Conservation (phyloP, 2,797 vertebrate genomes). For the Myotis myotis region DNA sequence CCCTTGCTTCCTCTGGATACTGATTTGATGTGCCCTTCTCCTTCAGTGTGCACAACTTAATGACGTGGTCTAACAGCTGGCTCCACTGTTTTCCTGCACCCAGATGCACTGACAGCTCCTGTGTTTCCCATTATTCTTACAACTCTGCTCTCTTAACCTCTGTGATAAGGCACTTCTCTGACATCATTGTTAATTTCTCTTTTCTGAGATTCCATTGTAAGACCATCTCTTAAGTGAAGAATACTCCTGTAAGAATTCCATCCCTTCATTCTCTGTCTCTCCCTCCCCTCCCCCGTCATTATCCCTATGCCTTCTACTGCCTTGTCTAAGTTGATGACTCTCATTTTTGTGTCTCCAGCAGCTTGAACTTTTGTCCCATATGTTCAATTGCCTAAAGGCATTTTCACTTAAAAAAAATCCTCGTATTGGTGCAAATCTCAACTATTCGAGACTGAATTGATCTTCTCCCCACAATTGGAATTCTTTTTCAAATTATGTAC, state of each 20-base stretch:
- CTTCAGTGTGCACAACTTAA: not conserved
- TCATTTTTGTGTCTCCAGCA: slow-evolving; percentile 14
- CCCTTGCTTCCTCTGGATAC: not conserved
- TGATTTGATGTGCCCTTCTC: not conserved
- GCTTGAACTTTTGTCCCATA: slow-evolving; percentile 20
- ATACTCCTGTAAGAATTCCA: not conserved
- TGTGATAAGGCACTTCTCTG: not conserved
- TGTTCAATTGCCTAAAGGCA: slow-evolving; percentile 1
- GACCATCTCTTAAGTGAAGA: not conserved
- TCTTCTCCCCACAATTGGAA: not conserved
- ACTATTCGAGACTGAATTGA: slow-evolving; percentile 21
- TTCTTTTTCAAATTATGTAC: not conserved
- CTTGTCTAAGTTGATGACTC: not conserved
- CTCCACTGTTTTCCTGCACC: not conserved
- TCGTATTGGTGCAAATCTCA: not conserved
- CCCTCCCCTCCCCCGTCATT: not conserved
- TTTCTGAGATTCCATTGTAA: not conserved
- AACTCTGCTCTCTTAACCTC: not conserved
- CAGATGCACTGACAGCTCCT: not conserved
- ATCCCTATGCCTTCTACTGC: not conserved
- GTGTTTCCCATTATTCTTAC: not conserved
- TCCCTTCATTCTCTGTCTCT: not conserved
- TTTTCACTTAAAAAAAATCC: not conserved
- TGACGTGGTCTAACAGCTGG: not conserved
- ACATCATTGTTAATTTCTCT: not conserved